Percentiles rank a stretch among this genome's conserved stretches.
Evolutionary conservation across 2,113 vertebrate species (phyloP).

Genomic region (Sprattus sprattus): DNA sequence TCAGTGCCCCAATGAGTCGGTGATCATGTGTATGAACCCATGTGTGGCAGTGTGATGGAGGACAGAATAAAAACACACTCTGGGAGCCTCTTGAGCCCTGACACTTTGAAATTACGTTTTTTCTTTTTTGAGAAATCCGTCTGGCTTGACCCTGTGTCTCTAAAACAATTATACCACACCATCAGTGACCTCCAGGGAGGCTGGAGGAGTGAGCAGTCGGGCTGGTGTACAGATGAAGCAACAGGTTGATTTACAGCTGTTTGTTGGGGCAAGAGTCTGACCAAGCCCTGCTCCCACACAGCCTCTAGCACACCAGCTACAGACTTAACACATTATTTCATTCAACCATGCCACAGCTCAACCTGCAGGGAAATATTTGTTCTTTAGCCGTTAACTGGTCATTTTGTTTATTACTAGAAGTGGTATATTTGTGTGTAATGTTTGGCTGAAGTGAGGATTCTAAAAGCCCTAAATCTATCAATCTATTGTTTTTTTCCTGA

Average conservation of each 20-base stretch:
- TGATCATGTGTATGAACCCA: background rate
- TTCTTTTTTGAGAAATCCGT: background rate
- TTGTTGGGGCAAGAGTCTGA: background rate
- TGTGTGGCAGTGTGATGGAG: background rate
- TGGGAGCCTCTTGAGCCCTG: background rate
- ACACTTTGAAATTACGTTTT: background rate
- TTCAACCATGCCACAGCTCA: background rate
- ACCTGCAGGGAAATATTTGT: background rate
- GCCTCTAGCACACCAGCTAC: background rate
- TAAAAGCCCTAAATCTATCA: conserved; percentile 44
- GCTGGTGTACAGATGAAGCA: background rate
- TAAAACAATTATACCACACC: background rate
- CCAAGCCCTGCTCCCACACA: background rate
- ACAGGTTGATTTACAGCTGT: background rate
- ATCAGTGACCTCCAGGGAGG: background rate
- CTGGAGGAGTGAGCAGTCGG: background rate
- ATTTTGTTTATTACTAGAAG: background rate
- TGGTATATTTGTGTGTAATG: background rate
- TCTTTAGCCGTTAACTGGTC: background rate
- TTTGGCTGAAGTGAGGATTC: conserved; percentile 18
- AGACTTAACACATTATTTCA: conserved; percentile 20
- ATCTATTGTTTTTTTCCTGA: conserved; percentile 46
- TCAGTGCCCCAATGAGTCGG: background rate
- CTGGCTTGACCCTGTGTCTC: background rate
- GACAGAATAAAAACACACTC: background rate